A percentile compares a stretch with the other conserved stretches of the same genome.
These are phyloP conservation scores for Zaprionus taronus DNA, from an alignment of 1,140 invertebrate species.

Conservation along the genomic window DNA sequence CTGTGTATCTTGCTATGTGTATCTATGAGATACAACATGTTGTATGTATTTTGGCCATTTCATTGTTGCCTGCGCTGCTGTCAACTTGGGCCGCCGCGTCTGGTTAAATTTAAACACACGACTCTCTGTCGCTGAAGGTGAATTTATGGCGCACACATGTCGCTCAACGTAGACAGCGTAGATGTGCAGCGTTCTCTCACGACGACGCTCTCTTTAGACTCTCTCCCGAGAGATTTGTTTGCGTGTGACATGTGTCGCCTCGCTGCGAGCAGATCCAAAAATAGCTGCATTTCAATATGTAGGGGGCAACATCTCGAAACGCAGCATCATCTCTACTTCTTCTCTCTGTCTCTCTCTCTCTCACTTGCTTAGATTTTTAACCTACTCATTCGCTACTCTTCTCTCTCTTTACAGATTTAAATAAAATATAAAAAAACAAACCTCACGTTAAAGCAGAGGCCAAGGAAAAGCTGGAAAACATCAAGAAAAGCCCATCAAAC, in stretches of 20 bases:
- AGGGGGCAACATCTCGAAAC: constrained; percentile 20
- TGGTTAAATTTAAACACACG: constrained; percentile 74
- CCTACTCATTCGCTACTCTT: constrained; percentile 7
- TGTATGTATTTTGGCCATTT: constrained; percentile 28
- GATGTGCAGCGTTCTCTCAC: background rate
- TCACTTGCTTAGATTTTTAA: constrained; percentile 38
- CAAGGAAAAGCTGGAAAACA: constrained; percentile 23
- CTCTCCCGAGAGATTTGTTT: constrained; percentile 12
- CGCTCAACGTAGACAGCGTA: constrained; percentile 26
- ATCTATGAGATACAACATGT: constrained; percentile 16
- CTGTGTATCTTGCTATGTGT: constrained; percentile 15
- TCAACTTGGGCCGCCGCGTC: constrained; percentile 17
- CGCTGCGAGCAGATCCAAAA: constrained; percentile 50
- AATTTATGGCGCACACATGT: constrained; percentile 82
- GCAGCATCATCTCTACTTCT: constrained; percentile 1
- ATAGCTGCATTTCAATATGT: constrained; percentile 74
- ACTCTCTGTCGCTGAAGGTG: constrained; percentile 72
- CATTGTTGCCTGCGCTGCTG: constrained; percentile 39
- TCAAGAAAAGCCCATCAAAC: constrained; percentile 10
- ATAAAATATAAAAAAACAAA: constrained; percentile 1
- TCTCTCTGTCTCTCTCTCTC: constrained; percentile 31
- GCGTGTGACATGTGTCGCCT: constrained; percentile 71
- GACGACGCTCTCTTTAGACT: constrained; percentile 6
- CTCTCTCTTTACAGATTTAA: constrained; percentile 33
- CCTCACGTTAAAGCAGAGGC: background rate